Evolutionary conservation across 2,888 invertebrate genomes (phyloP).

Genomic region (Meteorus colon): DNA sequence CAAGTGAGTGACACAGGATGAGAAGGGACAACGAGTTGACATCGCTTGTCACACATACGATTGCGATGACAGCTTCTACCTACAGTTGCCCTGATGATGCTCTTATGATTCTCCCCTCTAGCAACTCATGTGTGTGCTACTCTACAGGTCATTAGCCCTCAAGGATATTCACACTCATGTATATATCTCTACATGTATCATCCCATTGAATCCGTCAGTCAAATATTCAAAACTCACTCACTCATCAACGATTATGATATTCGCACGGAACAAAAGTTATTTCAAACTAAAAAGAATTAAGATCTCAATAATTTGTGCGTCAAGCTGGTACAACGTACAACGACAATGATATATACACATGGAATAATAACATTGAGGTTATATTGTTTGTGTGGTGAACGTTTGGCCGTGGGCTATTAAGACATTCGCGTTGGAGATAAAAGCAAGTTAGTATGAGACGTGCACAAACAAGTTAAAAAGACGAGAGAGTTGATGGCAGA

Average conservation of each 20-base stretch:
- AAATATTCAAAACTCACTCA: conserved; percentile 9
- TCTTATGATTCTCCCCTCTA: neutral
- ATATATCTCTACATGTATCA: neutral
- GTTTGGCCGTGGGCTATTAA: conserved; percentile 60
- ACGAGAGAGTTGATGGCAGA: neutral
- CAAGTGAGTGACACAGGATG: neutral
- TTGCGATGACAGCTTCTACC: conserved; percentile 5
- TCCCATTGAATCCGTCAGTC: conserved; percentile 2
- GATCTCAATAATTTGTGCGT: conserved; percentile 18
- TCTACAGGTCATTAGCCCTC: conserved; percentile 37
- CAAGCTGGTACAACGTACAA: neutral
- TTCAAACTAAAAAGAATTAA: conserved; percentile 7
- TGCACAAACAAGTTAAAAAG: conserved; percentile 13
- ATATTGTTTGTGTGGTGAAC: conserved; percentile 10
- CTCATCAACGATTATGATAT: conserved; percentile 5
- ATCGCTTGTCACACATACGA: neutral
- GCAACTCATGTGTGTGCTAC: conserved; percentile 11
- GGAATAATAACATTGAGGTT: conserved; percentile 3
- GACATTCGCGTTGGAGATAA: conserved; percentile 63
- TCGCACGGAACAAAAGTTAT: conserved; percentile 14
- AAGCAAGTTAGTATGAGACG: conserved; percentile 53
- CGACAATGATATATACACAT: neutral
- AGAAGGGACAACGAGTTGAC: neutral
- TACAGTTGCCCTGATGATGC: neutral
- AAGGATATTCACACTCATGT: conserved; percentile 18